A percentile compares a stretch with the other conserved stretches of the same genome.
These are phyloP conservation scores for Cephus cinctus DNA, from an alignment of 1,140 invertebrate species.

Conservation along the genomic window DNA sequence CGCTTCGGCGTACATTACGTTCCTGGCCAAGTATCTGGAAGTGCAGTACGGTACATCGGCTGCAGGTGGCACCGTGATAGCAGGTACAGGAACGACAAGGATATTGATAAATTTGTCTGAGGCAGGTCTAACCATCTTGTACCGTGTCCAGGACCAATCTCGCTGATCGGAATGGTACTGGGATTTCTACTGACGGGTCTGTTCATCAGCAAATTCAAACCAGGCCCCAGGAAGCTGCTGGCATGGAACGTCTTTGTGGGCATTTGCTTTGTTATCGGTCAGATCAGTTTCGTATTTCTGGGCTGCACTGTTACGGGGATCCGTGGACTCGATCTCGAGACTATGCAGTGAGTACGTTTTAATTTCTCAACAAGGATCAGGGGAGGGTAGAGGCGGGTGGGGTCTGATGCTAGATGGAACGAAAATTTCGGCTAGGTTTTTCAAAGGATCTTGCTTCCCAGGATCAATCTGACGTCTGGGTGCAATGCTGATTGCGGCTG, in stretches of 20 bases:
- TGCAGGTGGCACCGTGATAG: constrained; percentile 62
- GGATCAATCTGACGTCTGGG: constrained; percentile 53
- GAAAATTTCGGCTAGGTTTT: too few species aligned
- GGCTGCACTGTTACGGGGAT: constrained; percentile 55
- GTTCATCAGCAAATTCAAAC: constrained; percentile 64
- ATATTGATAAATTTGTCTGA: too few species aligned
- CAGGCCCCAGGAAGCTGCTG: constrained; percentile 60
- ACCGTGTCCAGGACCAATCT: constrained; percentile 55
- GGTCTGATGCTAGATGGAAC: too few species aligned
- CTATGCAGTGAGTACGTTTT: constrained; percentile 45
- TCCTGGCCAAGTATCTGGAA: constrained; percentile 71
- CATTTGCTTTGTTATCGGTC: constrained; percentile 54
- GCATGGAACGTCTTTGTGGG: constrained; percentile 68
- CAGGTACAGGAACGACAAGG: too few species aligned
- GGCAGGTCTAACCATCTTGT: too few species aligned
- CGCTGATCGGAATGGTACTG: constrained; percentile 60
- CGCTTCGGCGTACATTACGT: constrained; percentile 68
- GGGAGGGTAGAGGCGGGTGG: too few species aligned
- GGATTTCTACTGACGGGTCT: constrained; percentile 66
- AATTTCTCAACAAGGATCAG: constrained; percentile 22
- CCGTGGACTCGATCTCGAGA: constrained; percentile 41
- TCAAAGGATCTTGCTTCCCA: constrained; percentile 39
- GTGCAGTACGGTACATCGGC: constrained; percentile 66
- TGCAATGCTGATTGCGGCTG: constrained; percentile 62
- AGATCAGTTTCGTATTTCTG: constrained; percentile 60